These are phyloP conservation scores for Hymenopus coronatus DNA, from an alignment of 2,888 invertebrate genomes.

Conservation along the genomic window DNA sequence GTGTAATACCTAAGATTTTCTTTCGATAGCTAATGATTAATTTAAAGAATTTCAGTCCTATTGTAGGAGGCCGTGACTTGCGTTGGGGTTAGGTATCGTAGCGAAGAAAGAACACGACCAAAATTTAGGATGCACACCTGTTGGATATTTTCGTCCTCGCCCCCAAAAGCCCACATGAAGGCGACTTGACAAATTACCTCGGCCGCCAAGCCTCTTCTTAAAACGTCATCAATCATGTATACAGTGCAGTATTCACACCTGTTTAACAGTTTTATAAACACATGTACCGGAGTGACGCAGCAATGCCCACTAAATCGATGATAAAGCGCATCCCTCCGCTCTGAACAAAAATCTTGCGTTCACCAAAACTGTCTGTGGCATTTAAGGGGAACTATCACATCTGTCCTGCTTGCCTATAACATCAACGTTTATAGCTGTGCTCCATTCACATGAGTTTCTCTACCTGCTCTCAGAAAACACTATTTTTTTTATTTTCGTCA, in stretches of 20 bases:
- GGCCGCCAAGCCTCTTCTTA: not conserved
- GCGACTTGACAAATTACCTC: constrained; percentile 13
- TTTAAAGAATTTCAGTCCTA: not conserved
- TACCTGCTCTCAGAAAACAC: too few species aligned
- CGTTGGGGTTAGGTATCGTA: not conserved
- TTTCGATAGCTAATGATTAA: too few species aligned
- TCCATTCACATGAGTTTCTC: too few species aligned
- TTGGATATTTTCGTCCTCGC: not conserved
- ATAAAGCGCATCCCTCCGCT: too few species aligned
- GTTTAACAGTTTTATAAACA: not conserved
- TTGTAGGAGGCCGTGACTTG: not conserved
- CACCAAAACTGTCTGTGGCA: too few species aligned
- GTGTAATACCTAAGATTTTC: too few species aligned
- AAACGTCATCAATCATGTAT: constrained; percentile 13
- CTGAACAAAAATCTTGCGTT: too few species aligned
- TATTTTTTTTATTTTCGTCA: too few species aligned
- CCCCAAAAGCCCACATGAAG: not conserved
- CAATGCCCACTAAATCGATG: not conserved
- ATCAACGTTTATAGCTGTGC: too few species aligned
- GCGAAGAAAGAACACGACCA: too few species aligned
- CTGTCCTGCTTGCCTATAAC: too few species aligned
- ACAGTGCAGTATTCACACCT: not conserved
- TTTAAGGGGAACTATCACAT: too few species aligned
- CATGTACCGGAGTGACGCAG: not conserved
- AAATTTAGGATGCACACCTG: not conserved